Evolutionary conservation across 2,113 vertebrate species (phyloP).

Genomic region (Grammatotria lemairii): DNA sequence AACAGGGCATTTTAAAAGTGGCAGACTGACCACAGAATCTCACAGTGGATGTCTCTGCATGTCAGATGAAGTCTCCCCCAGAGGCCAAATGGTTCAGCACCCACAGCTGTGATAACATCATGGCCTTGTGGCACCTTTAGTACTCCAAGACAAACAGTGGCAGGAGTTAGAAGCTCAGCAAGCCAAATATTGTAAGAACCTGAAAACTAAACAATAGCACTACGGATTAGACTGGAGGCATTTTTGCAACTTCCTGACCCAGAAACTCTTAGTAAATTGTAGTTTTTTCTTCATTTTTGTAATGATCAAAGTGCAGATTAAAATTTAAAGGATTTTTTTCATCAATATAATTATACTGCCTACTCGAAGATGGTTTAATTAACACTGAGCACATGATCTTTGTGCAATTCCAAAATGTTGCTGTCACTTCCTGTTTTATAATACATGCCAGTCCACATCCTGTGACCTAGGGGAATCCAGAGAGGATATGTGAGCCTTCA

Average conservation of each 20-base stretch:
- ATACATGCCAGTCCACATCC: slow-evolving; percentile 48
- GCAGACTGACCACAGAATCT: slow-evolving; percentile 12
- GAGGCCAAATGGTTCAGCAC: slow-evolving; percentile 64
- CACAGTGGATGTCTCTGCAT: slow-evolving; percentile 29
- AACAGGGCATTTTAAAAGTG: slow-evolving; percentile 29
- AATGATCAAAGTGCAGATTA: background rate
- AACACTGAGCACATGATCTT: background rate
- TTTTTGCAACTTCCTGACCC: background rate
- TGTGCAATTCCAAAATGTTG: slow-evolving; percentile 23
- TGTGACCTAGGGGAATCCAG: slow-evolving; percentile 24
- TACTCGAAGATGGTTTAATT: background rate
- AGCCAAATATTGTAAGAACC: background rate
- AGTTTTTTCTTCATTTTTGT: background rate
- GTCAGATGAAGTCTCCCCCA: slow-evolving; percentile 23
- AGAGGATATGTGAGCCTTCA: slow-evolving; percentile 38
- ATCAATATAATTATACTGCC: background rate
- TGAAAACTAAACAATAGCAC: background rate
- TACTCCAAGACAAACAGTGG: background rate
- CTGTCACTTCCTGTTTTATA: slow-evolving; percentile 50
- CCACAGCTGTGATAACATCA: slow-evolving; percentile 73
- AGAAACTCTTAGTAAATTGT: background rate
- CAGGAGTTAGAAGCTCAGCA: background rate
- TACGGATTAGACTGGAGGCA: background rate
- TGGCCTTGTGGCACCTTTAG: slow-evolving; percentile 16
- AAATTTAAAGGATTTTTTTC: background rate